These are phyloP conservation scores for Ceyx margarethae DNA, from an alignment of 2,113 vertebrate genomes.

Conservation along the genomic window DNA sequence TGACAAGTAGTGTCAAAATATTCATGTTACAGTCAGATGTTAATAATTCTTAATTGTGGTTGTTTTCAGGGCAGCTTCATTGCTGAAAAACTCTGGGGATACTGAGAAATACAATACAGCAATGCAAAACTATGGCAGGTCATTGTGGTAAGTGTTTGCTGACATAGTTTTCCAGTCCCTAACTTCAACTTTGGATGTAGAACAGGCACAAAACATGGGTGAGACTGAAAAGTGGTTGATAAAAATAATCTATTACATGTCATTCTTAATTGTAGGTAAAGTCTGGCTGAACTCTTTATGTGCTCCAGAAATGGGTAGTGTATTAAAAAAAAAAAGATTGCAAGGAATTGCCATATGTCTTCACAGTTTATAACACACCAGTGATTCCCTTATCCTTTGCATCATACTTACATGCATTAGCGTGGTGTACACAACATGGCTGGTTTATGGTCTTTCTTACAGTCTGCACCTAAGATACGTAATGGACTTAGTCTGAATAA, in stretches of 20 bases:
- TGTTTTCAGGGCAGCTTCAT: slow-evolving; percentile 80
- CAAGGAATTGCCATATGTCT: background rate
- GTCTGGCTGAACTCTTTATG: background rate
- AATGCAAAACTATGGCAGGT: slow-evolving; percentile 84
- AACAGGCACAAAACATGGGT: background rate
- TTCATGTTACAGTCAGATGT: background rate
- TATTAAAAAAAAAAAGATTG: background rate
- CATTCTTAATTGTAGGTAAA: background rate
- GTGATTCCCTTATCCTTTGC: background rate
- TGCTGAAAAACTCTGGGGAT: slow-evolving; percentile 77
- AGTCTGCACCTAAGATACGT: background rate
- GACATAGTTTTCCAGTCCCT: background rate
- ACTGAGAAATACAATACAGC: slow-evolving; percentile 76
- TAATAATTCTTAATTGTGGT: background rate
- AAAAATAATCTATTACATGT: background rate
- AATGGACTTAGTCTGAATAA: background rate
- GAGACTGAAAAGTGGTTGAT: background rate
- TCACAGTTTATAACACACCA: background rate
- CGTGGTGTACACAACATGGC: background rate
- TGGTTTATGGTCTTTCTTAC: background rate
- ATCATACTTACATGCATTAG: background rate
- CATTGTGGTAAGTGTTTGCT: slow-evolving; percentile 83
- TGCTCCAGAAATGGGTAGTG: background rate
- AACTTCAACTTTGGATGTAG: background rate
- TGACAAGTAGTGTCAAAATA: background rate